Evolutionary conservation across 2,797 vertebrate genomes (phyloP), one percentile per base, ranked within the genome.

Genomic region (Hippocampus kuda): DNA sequence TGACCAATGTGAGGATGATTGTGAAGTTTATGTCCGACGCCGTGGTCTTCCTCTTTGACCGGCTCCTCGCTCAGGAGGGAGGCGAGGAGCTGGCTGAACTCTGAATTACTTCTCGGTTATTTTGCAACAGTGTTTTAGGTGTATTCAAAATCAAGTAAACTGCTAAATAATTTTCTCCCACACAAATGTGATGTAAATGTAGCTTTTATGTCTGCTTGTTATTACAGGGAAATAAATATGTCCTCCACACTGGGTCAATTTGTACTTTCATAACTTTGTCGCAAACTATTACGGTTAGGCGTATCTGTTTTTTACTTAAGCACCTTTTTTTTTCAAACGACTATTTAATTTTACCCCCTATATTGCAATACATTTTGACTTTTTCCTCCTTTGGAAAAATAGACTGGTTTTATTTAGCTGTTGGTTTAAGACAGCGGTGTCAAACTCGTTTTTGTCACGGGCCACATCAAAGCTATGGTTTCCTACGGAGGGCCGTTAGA

Each of bases 1-100:
- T 92, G 73, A 85, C 79, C 41, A 84, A 84, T 13, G 4, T 82
- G 54, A 80, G 69, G 12, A 88, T 83, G 73, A 77, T 89, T 56
- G 56, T 41, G 41, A 75, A 72, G 30, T 87, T 78, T 71, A 27
- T 87, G 54, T 66, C 70, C 7, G 81, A 88, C 20, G 67, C 24
- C 0, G 57, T 81, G 26, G 63, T 70, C 7, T 84, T 66, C 70
- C 44, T 92, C 13, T 75, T 87, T 1, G 27, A 81, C 13, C 90
- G 79, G 79, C 79, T 93, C 24, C 80, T 90, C 59, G 75, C 69
- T 0, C 87, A 89, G 71, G 87, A 90, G 12, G 79, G 78, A 56
- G 76, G 85, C 5, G 90, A 91, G 77, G 75, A 89, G 61, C 12
- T 85, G 61, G 53, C 72, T 65, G 90, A 92, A 77, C 67, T 93